A percentile compares a stretch with the other conserved stretches of the same genome.
These are phyloP conservation scores for Erebia ligea DNA, from an alignment of 2,888 invertebrate genomes.

Conservation along the genomic window DNA sequence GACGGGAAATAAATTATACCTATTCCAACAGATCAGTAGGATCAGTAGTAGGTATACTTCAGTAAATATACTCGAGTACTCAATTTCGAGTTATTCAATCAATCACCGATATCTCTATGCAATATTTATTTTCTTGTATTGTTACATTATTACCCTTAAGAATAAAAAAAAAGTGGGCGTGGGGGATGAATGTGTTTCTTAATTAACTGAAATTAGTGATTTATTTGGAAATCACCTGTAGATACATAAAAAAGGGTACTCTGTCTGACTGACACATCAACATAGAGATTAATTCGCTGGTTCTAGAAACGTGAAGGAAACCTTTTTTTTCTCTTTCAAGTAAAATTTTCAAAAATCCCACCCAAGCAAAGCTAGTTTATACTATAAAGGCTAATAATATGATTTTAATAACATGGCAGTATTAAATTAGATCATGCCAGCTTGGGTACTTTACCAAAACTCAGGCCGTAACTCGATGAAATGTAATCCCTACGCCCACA, in stretches of 20 bases:
- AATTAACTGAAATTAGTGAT: background rate
- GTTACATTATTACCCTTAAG: too few species aligned
- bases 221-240: background rate
- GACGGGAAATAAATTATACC: slow-evolving; percentile 14
- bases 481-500: slow-evolving; percentile 10
- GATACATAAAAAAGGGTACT: too few species aligned
- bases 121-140: too few species aligned
- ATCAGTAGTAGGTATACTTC: background rate
- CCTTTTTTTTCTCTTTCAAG: too few species aligned
- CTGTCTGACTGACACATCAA: too few species aligned
- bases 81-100: background rate
- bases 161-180: too few species aligned
- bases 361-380: too few species aligned
- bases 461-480: background rate
- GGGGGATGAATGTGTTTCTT: background rate
- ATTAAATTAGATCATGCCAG: background rate
- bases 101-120: background rate
- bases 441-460: background rate
- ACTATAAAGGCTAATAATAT: too few species aligned
- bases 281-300: too few species aligned
- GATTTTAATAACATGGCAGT: too few species aligned
- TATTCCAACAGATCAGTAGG: background rate
- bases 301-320: too few species aligned
- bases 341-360: too few species aligned
- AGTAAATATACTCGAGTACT: background rate